phyloP scores from a whole-genome alignment of 2,113 vertebrate species.

The Dipodomys merriami region DNA sequence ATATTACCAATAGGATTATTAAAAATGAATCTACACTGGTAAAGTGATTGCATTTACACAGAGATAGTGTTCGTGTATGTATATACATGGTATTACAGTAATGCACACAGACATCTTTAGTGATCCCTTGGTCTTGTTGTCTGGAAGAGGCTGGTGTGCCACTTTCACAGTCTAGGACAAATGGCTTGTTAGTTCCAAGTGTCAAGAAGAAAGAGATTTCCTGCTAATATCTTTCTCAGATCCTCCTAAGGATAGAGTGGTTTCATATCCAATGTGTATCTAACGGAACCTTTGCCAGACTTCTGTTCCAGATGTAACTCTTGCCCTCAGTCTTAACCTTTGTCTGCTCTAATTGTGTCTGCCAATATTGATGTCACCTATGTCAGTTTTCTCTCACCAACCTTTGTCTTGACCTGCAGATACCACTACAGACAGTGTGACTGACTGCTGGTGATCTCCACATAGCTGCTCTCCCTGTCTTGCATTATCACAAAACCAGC shows the following conservation, averaged over 20 bases:
- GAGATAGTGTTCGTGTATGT: background rate
- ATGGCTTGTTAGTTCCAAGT: background rate
- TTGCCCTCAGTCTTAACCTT: background rate
- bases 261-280: background rate
- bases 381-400: background rate
- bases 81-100: background rate
- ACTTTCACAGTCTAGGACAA: background rate
- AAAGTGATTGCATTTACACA: background rate
- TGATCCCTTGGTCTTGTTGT: background rate
- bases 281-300: background rate
- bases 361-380: background rate
- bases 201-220: background rate
- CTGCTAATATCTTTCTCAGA: background rate
- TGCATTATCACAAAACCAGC: background rate
- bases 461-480: background rate
- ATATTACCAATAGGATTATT: background rate
- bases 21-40: background rate
- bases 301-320: background rate
- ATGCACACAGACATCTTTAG: background rate
- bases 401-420: background rate
- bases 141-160: background rate
- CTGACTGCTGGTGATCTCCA: background rate
- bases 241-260: background rate
- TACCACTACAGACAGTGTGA: background rate
- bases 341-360: background rate